A percentile compares a stretch with the other conserved stretches of the same genome.
Conservation (phyloP, 2,113 vertebrate species). For the Leucosticte australis region DNA sequence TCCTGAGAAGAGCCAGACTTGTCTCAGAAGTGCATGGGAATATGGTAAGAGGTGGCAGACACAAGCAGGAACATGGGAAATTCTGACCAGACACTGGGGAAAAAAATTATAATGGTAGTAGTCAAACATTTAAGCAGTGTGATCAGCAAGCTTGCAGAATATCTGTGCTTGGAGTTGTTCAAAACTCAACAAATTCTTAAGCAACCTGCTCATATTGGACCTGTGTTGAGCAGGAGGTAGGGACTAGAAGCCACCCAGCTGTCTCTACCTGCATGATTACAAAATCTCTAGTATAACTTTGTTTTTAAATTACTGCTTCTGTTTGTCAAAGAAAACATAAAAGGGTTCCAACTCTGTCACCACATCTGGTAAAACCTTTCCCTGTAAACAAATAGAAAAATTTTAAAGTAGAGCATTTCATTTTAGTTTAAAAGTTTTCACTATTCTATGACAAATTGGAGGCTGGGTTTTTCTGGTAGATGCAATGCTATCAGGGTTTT, state of each 20-base stretch:
- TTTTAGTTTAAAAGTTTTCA: not conserved
- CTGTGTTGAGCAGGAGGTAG: not conserved
- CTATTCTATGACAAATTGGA: not conserved
- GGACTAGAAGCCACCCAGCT: not conserved
- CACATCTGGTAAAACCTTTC: not conserved
- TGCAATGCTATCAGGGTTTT: not conserved
- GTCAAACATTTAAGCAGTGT: not conserved
- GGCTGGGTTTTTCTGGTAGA: not conserved
- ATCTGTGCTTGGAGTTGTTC: not conserved
- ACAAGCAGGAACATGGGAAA: not conserved
- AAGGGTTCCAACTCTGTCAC: not conserved
- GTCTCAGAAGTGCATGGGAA: not conserved
- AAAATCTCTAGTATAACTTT: not conserved
- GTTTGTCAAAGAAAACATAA: not conserved
- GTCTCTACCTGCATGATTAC: not conserved
- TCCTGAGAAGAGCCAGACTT: not conserved
- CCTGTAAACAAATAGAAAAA: not conserved
- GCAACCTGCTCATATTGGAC: not conserved
- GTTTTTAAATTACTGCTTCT: not conserved
- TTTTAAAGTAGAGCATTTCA: not conserved
- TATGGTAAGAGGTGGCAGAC: not conserved
- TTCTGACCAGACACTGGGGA: not conserved
- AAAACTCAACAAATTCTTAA: not conserved
- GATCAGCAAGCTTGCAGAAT: not conserved
- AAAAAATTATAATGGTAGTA: accelerated